A percentile compares a stretch with the other conserved stretches of the same genome.
These are phyloP conservation scores for Donacobius atricapilla DNA, from an alignment of 2,113 vertebrate species.

Conservation along the genomic window DNA sequence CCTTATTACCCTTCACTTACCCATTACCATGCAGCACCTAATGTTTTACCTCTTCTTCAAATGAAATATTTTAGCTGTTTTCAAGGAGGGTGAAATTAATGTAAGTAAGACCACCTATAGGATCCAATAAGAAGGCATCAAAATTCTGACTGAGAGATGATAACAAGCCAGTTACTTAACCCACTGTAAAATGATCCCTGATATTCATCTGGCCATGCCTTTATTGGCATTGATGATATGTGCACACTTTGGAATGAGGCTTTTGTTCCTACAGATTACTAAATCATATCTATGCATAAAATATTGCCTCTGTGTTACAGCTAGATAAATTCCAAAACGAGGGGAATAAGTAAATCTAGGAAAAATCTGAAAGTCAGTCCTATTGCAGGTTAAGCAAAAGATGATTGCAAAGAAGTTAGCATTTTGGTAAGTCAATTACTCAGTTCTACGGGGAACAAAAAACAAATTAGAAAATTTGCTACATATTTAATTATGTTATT, in stretches of 20 bases:
- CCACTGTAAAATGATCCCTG: not conserved
- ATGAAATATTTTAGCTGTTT: not conserved
- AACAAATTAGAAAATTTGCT: not conserved
- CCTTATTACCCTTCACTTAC: not conserved
- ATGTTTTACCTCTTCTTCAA: not conserved
- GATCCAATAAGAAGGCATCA: not conserved
- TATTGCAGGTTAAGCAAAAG: not conserved
- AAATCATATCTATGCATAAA: not conserved
- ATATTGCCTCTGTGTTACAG: not conserved
- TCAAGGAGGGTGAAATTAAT: not conserved
- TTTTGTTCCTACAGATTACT: not conserved
- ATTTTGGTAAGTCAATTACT: not conserved
- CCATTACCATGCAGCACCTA: not conserved
- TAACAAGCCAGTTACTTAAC: not conserved
- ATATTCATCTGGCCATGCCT: not conserved
- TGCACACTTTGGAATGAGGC: not conserved
- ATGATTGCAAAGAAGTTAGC: not conserved
- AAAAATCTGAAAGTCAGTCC: not conserved
- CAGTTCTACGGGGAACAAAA: not conserved
- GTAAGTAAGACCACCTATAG: not conserved
- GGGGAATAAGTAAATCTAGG: not conserved
- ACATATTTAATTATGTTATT: not conserved
- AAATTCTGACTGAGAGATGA: not conserved
- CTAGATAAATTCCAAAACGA: not conserved
- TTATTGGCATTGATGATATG: not conserved